These are phyloP conservation scores for Unio pictorum DNA, from an alignment of 2,888 invertebrate species.

Conservation along the genomic window DNA sequence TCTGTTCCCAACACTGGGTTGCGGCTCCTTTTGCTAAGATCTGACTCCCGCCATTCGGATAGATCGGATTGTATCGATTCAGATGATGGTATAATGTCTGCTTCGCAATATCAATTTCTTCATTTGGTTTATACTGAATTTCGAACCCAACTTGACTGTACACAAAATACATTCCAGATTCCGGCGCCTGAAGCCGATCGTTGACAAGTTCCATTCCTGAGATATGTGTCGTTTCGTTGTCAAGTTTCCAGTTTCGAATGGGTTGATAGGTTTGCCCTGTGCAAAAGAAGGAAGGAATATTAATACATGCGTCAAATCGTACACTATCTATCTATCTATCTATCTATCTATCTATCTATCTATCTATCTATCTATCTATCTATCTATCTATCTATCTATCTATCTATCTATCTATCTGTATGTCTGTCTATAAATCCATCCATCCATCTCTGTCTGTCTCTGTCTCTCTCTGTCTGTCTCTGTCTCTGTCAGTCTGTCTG, in stretches of 20 bases:
- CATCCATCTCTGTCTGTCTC: no score
- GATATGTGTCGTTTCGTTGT: slow-evolving; percentile 22
- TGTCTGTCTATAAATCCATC: no score
- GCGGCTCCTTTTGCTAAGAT: slow-evolving; percentile 36
- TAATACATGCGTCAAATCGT: no score
- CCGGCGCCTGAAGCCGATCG: slow-evolving; percentile 29
- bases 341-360: no score
- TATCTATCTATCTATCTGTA: no score
- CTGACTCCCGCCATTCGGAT: slow-evolving; percentile 38
- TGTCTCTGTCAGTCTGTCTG: no score
- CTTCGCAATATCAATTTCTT: neutral
- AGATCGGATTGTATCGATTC: slow-evolving; percentile 35
- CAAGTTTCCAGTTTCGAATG: slow-evolving; percentile 28
- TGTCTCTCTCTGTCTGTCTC: no score
- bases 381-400: no score
- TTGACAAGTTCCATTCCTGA: slow-evolving; percentile 22
- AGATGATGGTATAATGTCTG: slow-evolving; percentile 42
- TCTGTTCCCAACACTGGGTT: slow-evolving; percentile 41
- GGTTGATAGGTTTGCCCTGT: slow-evolving; percentile 8
- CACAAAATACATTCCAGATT: slow-evolving; percentile 40
- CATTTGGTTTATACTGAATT: slow-evolving; percentile 14
- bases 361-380: no score
- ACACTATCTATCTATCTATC: no score
- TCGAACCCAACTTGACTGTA: slow-evolving; percentile 47
- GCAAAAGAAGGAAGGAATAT: no score